A percentile compares a stretch with the other conserved stretches of the same genome.
Evolutionary conservation across 2,113 vertebrate species (phyloP).

Genomic region (Cephalopholis sonnerati): DNA sequence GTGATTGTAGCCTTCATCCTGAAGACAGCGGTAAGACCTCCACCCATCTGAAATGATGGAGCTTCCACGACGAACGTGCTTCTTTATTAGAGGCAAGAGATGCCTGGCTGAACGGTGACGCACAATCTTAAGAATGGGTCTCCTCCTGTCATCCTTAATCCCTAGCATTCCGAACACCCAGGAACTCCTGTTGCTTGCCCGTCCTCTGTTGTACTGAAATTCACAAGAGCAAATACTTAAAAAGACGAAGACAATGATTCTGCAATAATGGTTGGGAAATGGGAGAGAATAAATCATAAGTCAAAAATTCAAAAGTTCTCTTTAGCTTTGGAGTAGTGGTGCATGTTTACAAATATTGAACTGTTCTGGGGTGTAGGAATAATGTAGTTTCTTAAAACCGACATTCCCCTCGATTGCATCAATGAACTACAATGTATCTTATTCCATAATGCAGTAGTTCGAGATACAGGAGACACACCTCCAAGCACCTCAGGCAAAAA

Average conservation of each 20-base stretch:
- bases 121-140: background rate
- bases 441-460: background rate
- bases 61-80: background rate
- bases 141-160: too few relatives aligned
- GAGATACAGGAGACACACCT: too few relatives aligned
- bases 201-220: constrained; percentile 3
- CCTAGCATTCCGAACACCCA: background rate
- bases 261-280: background rate
- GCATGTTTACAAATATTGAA: too few relatives aligned
- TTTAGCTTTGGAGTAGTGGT: background rate
- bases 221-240: background rate
- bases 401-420: too few relatives aligned
- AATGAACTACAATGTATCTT: background rate
- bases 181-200: background rate
- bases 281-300: background rate
- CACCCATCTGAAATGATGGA: background rate
- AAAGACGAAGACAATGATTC: background rate
- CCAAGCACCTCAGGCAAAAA: background rate
- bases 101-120: background rate
- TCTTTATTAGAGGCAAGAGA: background rate
- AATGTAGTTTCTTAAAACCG: too few relatives aligned
- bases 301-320: background rate
- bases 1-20: constrained; percentile 16
- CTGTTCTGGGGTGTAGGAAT: too few relatives aligned
- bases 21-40: background rate